Percentiles rank a stretch among this genome's conserved stretches.
These are phyloP conservation scores for Dendrocincla tyrannina DNA, from an alignment of 2,797 vertebrate genomes.

Conservation along the genomic window DNA sequence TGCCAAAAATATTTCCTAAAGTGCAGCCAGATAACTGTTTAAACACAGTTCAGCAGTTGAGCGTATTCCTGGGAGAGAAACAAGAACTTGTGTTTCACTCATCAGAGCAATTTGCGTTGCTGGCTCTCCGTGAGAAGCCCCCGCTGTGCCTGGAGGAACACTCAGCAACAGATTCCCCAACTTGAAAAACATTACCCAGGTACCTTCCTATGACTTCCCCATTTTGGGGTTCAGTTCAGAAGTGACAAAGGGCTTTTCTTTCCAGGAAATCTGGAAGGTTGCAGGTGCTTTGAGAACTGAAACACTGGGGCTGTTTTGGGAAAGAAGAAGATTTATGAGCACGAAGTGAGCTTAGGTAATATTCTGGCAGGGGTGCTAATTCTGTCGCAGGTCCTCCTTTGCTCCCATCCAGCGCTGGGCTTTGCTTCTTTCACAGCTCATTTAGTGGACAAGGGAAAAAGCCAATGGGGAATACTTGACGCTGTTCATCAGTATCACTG, in stretches of 20 bases:
- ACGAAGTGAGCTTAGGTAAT: not conserved
- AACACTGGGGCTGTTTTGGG: not conserved
- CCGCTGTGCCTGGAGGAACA: not conserved
- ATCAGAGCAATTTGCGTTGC: slow-evolving; percentile 34
- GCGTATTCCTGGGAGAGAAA: not conserved
- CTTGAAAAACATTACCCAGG: not conserved
- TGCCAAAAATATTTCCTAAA: slow-evolving; percentile 10
- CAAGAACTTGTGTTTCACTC: slow-evolving; percentile 19
- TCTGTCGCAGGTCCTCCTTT: not conserved
- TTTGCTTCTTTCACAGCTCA: not conserved
- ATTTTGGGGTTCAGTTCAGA: not conserved
- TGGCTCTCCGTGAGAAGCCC: not conserved
- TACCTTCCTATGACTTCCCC: not conserved
- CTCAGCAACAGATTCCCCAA: not conserved
- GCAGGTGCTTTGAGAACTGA: slow-evolving; percentile 4
- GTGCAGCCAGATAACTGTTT: not conserved
- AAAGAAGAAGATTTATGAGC: slow-evolving; percentile 4
- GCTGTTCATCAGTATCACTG: not conserved
- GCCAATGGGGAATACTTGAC: not conserved
- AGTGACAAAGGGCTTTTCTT: not conserved
- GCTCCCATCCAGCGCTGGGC: not conserved
- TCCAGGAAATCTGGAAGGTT: not conserved
- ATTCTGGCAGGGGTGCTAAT: not conserved
- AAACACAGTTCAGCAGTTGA: not conserved
- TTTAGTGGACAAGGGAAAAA: not conserved